A percentile compares a stretch with the other conserved stretches of the same genome.
Evolutionary conservation across 2,888 invertebrate genomes (phyloP).

Genomic region (Watsonalla cultraria): DNA sequence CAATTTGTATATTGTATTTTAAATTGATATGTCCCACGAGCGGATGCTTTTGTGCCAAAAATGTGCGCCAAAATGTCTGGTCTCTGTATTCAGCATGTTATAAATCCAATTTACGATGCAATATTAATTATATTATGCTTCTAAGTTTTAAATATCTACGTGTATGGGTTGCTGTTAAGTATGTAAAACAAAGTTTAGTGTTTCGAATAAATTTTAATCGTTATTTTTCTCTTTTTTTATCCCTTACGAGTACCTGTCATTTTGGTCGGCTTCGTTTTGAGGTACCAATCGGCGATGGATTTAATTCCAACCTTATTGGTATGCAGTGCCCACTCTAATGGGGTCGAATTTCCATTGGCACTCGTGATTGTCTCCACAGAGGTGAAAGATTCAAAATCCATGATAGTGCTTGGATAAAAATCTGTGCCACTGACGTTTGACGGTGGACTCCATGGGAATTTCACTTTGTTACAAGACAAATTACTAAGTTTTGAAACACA

Average conservation of each 20-base stretch:
- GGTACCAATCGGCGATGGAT: conserved; percentile 17
- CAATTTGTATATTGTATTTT: no score
- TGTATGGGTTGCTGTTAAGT: conserved; percentile 2
- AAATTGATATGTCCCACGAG: no score
- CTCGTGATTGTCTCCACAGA: conserved; percentile 16
- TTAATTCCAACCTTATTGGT: conserved; percentile 7
- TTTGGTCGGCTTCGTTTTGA: conserved; percentile 14
- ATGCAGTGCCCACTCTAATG: conserved; percentile 18
- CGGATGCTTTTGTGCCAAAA: no score
- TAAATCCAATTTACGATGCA: no score
- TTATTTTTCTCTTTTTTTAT: conserved; percentile 30
- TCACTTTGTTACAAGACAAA: conserved; percentile 14
- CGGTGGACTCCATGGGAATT: conserved; percentile 40
- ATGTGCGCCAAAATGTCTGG: no score
- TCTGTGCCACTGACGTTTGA: conserved; percentile 26
- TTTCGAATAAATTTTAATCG: conserved; percentile 40
- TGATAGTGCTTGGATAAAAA: conserved; percentile 36
- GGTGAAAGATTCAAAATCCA: conserved; percentile 11
- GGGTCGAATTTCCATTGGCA: conserved; percentile 7
- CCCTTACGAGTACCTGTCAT: background rate
- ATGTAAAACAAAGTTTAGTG: conserved; percentile 18
- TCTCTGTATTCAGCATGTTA: no score
- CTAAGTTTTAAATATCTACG: background rate
- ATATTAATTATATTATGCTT: no score
- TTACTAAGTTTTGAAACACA: background rate